phyloP scores from a whole-genome alignment of 2,113 vertebrate genomes.

The Gobius niger region DNA sequence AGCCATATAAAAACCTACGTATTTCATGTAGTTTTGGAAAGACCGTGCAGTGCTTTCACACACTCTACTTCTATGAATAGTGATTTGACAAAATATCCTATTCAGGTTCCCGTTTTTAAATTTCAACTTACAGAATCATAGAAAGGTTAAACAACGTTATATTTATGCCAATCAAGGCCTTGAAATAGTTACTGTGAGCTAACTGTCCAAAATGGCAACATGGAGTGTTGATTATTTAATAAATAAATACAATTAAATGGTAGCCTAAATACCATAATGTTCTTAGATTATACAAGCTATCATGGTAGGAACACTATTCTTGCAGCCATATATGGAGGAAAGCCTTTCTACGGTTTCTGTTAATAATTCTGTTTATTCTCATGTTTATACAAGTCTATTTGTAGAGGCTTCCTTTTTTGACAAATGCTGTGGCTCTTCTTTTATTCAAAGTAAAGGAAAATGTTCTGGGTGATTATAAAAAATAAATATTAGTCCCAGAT shows the following conservation, averaged over 20 bases:
- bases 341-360: not conserved
- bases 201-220: too few species aligned
- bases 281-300: not conserved
- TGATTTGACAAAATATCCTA: not conserved
- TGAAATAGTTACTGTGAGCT: not conserved
- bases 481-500: too few species aligned
- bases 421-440: not conserved
- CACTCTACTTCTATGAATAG: not conserved
- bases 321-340: not conserved
- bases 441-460: not conserved
- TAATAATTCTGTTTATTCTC: too few species aligned
- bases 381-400: not conserved
- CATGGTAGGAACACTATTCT: not conserved
- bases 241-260: too few species aligned
- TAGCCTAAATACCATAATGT: not conserved
- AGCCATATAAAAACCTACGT: not conserved
- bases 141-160: not conserved
- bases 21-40: not conserved
- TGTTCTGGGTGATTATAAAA: not conserved
- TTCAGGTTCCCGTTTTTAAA: not conserved
- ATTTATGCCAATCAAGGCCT: slow-evolving; percentile 2
- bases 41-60: not conserved
- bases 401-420: not conserved
- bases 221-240: too few species aligned
- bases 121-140: not conserved